A percentile compares a stretch with the other conserved stretches of the same genome.
Evolutionary conservation across 2,888 invertebrate species (phyloP).

Genomic region (Petrolisthes cinctipes): DNA sequence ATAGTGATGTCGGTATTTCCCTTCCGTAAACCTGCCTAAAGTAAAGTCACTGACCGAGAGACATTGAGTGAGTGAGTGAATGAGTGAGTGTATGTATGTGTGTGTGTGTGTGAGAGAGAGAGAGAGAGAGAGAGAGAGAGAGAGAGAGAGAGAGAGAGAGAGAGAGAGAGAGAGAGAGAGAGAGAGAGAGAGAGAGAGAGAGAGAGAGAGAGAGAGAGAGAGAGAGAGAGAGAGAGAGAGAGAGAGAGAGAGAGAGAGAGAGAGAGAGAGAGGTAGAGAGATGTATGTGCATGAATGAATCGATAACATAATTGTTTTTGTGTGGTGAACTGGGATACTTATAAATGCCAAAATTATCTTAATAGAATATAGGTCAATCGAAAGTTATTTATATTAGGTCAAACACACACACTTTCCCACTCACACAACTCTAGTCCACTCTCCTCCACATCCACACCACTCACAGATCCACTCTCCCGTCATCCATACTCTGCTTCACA

Average conservation of each 20-base stretch:
- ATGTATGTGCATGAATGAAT: too few relatives aligned
- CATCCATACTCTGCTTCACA: too few relatives aligned
- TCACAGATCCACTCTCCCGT: not conserved
- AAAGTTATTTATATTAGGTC: too few relatives aligned
- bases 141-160: not conserved
- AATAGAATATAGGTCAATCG: too few relatives aligned
- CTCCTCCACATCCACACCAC: not conserved
- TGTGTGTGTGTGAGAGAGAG: slow-evolving; percentile 25
- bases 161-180: not conserved
- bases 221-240: slow-evolving; percentile 1
- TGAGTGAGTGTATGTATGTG: not conserved
- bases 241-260: not conserved
- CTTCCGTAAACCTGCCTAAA: not conserved
- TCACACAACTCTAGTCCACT: too few relatives aligned
- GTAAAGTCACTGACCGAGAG: not conserved
- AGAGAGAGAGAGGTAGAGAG: not conserved
- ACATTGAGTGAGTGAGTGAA: not conserved
- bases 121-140: slow-evolving; percentile 33
- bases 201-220: slow-evolving; percentile 1
- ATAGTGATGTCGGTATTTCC: not conserved
- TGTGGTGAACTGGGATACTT: too few relatives aligned
- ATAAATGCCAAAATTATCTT: too few relatives aligned
- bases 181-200: slow-evolving; percentile 9
- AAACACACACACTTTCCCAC: too few relatives aligned
- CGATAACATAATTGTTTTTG: too few relatives aligned